A percentile compares a stretch with the other conserved stretches of the same genome.
These are phyloP conservation scores for Eupeodes luniger DNA, from an alignment of 2,888 invertebrate genomes.

Conservation along the genomic window DNA sequence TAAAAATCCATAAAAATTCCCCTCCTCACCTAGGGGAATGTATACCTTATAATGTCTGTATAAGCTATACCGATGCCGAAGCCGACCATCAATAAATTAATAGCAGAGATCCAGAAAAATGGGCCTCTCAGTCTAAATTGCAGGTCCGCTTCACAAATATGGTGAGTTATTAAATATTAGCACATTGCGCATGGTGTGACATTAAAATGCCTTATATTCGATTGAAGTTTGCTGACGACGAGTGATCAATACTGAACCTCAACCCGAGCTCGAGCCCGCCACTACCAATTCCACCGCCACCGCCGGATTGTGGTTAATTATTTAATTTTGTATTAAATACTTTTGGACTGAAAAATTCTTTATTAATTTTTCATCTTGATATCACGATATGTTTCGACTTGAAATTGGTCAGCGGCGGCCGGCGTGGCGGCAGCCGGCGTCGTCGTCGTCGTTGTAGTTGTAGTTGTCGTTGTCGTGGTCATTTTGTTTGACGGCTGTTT, in stretches of 20 bases:
- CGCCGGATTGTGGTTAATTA: constrained; percentile 58
- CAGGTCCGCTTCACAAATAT: constrained; percentile 58
- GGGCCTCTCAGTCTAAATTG: constrained; percentile 36
- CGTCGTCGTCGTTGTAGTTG: background rate
- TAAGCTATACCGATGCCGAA: constrained; percentile 15
- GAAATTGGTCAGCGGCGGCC: background rate
- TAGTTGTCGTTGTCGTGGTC: background rate
- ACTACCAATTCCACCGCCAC: background rate
- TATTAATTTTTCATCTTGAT: constrained; percentile 76
- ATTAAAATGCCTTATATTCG: constrained; percentile 69
- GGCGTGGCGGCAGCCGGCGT: background rate
- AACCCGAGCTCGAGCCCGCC: too few relatives aligned
- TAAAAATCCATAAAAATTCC: constrained; percentile 73
- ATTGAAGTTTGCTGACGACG: background rate
- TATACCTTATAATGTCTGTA: background rate
- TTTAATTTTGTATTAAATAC: constrained; percentile 73
- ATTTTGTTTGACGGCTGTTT: constrained; percentile 64
- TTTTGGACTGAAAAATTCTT: constrained; percentile 64
- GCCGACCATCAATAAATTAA: constrained; percentile 38
- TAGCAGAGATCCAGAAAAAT: constrained; percentile 41
- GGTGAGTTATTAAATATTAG: constrained; percentile 76
- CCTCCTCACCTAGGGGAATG: constrained; percentile 40
- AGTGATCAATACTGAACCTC: too few relatives aligned
- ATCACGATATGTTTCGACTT: constrained; percentile 7
- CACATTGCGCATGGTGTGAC: constrained; percentile 73